Base-by-base conservation (phyloP, 2,888 invertebrate species). In the Penaeus monodon region DNA sequence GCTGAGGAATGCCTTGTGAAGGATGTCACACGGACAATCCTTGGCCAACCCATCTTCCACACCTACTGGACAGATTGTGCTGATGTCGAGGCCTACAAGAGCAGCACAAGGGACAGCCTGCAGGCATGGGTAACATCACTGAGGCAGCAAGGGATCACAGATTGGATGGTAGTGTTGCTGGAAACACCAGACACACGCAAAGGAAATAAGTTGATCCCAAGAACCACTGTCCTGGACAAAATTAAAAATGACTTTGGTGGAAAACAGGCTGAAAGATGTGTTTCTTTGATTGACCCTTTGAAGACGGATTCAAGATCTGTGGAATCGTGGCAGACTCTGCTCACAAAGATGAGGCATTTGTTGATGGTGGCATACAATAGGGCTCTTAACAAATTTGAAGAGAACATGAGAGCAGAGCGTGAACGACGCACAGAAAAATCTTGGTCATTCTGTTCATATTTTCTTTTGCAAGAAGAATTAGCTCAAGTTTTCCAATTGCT, bases 361-460 rank as follows among this genome's bases (percentile, higher is more conserved):
- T 94, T 98, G 91, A 94, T 99, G 29, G 94, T 96, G 74, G 96
- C 97, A 3, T 98, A 97, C 92, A 97, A 97, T 91, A 95, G 96
- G 91, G 96, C 96, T 49, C 94, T 98, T 63, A 90, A 90, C 80
- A 90, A 95, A 91, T 96, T 98, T 92, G 98, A 98, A 92, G 98
- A 98, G 91, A 94, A 96, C 90, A 96, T 98, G 93, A 94, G 98
- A 90, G 96, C 96, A 88, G 96, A 97, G 91, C 94, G 98, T 88
- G 98, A 99, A 92, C 95, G 95, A 91, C 94, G 99, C 85, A 98
- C 97, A 92, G 96, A 98, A 91, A 94, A 95, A 0, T 96, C 96
- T 57, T 99, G 99, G 99, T 96, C 96, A 92, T 99, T 98, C 93
- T 96, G 96, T 92, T 95, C 96, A 92, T 99, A 98, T 93, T 99